Evolutionary conservation across 1,140 invertebrate species (phyloP).

Genomic region (Lepidurus arcticus): DNA sequence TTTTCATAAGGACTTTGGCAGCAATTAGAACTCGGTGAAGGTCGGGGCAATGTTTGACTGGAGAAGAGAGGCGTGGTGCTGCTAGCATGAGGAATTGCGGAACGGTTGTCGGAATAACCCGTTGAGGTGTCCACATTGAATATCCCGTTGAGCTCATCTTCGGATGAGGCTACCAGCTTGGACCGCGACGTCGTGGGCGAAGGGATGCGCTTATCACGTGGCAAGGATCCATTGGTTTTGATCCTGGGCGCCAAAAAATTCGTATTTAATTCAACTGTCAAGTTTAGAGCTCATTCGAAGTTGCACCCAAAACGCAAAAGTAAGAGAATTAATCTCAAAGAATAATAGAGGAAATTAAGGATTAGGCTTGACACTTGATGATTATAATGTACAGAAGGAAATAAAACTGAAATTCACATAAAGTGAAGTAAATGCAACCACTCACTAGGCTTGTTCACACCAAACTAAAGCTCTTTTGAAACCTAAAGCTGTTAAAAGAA

Average conservation of each 20-base stretch:
- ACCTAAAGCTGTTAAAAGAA: no score
- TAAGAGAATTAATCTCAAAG: no score
- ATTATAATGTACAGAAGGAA: no score
- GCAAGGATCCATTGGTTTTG: slow-evolving; percentile 80
- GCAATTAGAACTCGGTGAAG: neutral
- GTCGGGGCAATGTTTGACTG: slow-evolving; percentile 22
- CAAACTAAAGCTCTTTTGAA: no score
- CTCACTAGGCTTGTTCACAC: no score
- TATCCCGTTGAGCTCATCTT: slow-evolving; percentile 44
- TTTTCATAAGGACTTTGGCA: slow-evolving; percentile 38
- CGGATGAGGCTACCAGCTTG: slow-evolving; percentile 38
- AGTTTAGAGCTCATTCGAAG: no score
- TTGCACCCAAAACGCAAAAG: no score
- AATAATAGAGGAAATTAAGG: no score
- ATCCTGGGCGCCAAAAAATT: slow-evolving; percentile 54
- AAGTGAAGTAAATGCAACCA: no score
- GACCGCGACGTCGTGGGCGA: slow-evolving; percentile 33
- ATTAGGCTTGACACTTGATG: no score
- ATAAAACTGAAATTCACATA: no score
- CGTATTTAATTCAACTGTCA: neutral
- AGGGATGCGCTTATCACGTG: slow-evolving; percentile 46
- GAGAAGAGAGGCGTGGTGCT: slow-evolving; percentile 29
- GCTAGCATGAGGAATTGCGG: neutral
- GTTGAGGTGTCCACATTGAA: slow-evolving; percentile 47
- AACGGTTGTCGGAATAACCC: neutral